Evolutionary conservation across 2,888 invertebrate genomes (phyloP).

Genomic region (Lasioglossum pauxillum): DNA sequence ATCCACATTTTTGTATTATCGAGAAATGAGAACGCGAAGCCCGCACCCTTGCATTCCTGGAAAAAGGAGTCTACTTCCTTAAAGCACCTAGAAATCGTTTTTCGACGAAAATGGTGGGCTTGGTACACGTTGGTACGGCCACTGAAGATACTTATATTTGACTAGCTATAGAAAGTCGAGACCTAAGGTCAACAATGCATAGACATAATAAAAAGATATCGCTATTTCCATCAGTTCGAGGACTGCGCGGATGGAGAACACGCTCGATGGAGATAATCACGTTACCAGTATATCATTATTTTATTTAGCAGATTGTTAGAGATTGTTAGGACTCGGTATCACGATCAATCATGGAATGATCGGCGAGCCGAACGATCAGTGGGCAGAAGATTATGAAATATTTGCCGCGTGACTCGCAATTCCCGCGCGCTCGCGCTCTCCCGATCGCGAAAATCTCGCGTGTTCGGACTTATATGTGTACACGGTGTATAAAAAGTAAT

Average conservation of each 20-base stretch:
- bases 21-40: too few species aligned
- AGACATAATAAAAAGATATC: background rate
- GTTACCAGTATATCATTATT: conserved; percentile 45
- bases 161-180: background rate
- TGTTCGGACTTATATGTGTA: background rate
- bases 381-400: conserved; percentile 27
- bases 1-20: too few species aligned
- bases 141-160: too few species aligned
- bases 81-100: too few species aligned
- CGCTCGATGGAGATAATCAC: conserved; percentile 18
- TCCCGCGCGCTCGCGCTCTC: background rate
- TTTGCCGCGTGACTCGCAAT: conserved; percentile 6
- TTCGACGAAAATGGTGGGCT: too few species aligned
- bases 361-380: background rate
- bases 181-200: background rate
- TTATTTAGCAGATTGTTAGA: conserved; percentile 60
- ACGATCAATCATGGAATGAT: conserved; percentile 12
- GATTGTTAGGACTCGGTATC: conserved; percentile 29
- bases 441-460: conserved; percentile 17
- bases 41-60: too few species aligned
- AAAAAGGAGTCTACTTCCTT: too few species aligned
- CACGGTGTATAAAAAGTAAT: too few species aligned
- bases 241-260: background rate
- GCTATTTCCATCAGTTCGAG: background rate
- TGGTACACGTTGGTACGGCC: too few species aligned